Conservation (phyloP, 2,113 vertebrate genomes). For the Pangasianodon hypophthalmus region DNA sequence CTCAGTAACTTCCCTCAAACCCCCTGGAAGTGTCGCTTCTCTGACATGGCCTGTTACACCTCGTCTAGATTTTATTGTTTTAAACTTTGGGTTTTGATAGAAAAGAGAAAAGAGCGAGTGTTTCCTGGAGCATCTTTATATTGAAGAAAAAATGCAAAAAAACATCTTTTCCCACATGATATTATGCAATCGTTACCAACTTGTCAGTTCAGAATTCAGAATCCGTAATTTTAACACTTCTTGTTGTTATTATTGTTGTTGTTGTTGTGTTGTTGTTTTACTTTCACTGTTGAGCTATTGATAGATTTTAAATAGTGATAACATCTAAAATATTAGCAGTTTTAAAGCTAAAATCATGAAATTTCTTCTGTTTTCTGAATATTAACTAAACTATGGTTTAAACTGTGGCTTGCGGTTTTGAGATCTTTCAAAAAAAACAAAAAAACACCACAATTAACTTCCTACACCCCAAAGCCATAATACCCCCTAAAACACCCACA, state of each 20-base stretch:
- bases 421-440: no score
- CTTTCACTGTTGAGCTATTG: background rate
- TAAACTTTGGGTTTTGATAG: no score
- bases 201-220: no score
- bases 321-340: background rate
- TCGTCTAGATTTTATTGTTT: no score
- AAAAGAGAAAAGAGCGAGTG: no score
- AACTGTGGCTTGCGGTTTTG: no score
- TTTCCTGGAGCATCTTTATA: no score
- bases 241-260: background rate
- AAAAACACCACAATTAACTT: background rate
- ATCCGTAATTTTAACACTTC: background rate
- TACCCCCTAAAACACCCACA: background rate
- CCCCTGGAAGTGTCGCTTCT: background rate
- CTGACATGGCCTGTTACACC: no score
- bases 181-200: no score
- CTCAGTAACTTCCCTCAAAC: no score
- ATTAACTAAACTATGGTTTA: background rate
- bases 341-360: background rate
- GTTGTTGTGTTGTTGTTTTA: background rate
- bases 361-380: background rate
- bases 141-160: no score
- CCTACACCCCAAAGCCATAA: background rate
- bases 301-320: background rate
- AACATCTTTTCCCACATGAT: no score